Evolutionary conservation across 2,797 vertebrate genomes (phyloP).

Genomic region (Acanthurus leucopareius): DNA sequence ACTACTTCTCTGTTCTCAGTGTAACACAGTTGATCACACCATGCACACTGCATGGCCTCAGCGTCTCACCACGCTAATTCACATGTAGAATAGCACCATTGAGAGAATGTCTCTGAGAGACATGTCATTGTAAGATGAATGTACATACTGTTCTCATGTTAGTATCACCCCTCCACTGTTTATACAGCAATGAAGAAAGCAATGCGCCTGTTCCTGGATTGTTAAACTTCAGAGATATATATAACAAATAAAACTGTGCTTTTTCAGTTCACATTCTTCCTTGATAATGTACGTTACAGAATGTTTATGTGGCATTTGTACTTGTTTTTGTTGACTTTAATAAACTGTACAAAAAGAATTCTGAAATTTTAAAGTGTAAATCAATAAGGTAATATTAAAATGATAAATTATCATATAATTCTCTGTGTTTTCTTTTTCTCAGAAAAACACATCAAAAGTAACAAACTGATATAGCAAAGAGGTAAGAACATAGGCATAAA

Average conservation of each 20-base stretch:
- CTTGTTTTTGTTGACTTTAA: constrained; percentile 82
- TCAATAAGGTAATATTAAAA: constrained; percentile 76
- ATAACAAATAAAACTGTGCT: constrained; percentile 71
- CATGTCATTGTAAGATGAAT: constrained; percentile 75
- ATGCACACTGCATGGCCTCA: constrained; percentile 62
- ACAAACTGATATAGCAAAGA: neutral
- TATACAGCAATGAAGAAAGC: constrained; percentile 59
- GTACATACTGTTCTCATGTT: constrained; percentile 78
- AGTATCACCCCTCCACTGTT: constrained; percentile 48
- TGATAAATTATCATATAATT: constrained; percentile 64
- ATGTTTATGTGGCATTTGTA: constrained; percentile 85
- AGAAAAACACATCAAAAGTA: neutral
- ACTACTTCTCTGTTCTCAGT: constrained; percentile 45
- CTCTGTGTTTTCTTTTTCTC: neutral
- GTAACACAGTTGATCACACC: constrained; percentile 47
- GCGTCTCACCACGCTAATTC: constrained; percentile 51
- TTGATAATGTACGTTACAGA: constrained; percentile 74
- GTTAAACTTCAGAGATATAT: constrained; percentile 69
- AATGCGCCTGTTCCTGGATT: constrained; percentile 60
- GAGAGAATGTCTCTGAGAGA: constrained; percentile 71
- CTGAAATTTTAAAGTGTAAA: constrained; percentile 76
- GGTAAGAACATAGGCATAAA: neutral
- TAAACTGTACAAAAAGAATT: constrained; percentile 71
- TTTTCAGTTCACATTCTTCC: constrained; percentile 73
- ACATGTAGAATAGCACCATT: constrained; percentile 60